A percentile compares a stretch with the other conserved stretches of the same genome.
Evolutionary conservation across 64 coral and sea anemone genomes (phyloP).

Genomic region (Acropora tenuis): DNA sequence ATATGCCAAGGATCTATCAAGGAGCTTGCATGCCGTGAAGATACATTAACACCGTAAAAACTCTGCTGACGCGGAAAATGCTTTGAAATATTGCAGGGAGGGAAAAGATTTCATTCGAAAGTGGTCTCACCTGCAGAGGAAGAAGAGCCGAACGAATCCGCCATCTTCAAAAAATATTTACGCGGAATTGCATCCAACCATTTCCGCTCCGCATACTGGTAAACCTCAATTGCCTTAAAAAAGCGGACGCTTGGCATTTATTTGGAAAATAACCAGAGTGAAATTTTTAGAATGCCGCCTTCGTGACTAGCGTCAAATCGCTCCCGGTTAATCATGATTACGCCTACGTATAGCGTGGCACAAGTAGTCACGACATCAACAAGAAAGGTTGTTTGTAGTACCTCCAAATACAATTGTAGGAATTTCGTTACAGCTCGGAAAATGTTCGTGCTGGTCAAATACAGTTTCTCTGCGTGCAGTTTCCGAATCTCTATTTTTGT

Average conservation of each 20-base stretch:
- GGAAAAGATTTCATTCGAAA: not conserved
- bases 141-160: not conserved
- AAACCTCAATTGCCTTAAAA: not conserved
- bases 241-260: not conserved
- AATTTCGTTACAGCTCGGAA: not conserved
- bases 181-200: not conserved
- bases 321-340: not conserved
- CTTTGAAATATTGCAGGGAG: not conserved
- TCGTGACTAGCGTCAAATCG: not conserved
- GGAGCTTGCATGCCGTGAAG: not conserved
- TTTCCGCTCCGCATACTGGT: not conserved
- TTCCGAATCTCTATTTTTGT: too few species aligned
- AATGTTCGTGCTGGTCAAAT: not conserved
- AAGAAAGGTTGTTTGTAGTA: not conserved
- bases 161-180: constrained; percentile 4
- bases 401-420: not conserved
- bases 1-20: not conserved
- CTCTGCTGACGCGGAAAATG: not conserved
- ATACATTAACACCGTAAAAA: not conserved
- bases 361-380: not conserved
- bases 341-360: not conserved
- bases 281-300: not conserved
- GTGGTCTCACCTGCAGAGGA: not conserved
- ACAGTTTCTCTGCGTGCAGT: too few species aligned
- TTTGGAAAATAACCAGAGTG: not conserved